Percentiles rank a stretch among this genome's conserved stretches.
phyloP scores from a whole-genome alignment of 2,888 invertebrate genomes.

The Stenolophus ochropezus region DNA sequence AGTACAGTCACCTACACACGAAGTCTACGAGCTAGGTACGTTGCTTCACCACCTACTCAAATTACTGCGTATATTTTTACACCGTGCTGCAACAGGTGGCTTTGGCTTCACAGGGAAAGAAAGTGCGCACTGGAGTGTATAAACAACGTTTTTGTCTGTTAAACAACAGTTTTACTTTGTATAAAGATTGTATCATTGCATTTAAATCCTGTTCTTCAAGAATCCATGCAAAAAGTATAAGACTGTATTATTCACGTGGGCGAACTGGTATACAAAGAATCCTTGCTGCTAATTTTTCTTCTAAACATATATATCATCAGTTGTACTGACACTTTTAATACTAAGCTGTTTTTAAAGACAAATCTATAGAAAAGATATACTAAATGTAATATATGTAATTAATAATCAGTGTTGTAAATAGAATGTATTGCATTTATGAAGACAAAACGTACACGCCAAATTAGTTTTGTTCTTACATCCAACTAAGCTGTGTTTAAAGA shows the following conservation, averaged over 20 bases:
- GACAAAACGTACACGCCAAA: too few species aligned
- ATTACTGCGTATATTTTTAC: not conserved
- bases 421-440: too few species aligned
- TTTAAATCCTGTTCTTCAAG: not conserved
- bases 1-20: too few species aligned
- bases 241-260: not conserved
- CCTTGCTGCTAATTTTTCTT: not conserved
- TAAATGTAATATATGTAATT: too few species aligned
- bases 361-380: too few species aligned
- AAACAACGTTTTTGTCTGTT: not conserved
- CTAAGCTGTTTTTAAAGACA: too few species aligned
- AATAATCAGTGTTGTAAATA: too few species aligned
- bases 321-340: too few species aligned
- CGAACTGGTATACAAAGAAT: not conserved
- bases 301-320: too few species aligned
- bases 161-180: not conserved
- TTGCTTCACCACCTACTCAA: not conserved
- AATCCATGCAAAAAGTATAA: not conserved
- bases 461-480: too few species aligned
- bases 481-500: too few species aligned
- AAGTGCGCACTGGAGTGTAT: not conserved
- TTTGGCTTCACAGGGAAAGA: not conserved
- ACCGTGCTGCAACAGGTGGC: not conserved
- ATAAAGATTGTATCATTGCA: not conserved
- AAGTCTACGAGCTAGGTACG: too few species aligned